These are phyloP conservation scores for Dasyurus viverrinus DNA, from an alignment of 2,113 vertebrate genomes.

Conservation along the genomic window DNA sequence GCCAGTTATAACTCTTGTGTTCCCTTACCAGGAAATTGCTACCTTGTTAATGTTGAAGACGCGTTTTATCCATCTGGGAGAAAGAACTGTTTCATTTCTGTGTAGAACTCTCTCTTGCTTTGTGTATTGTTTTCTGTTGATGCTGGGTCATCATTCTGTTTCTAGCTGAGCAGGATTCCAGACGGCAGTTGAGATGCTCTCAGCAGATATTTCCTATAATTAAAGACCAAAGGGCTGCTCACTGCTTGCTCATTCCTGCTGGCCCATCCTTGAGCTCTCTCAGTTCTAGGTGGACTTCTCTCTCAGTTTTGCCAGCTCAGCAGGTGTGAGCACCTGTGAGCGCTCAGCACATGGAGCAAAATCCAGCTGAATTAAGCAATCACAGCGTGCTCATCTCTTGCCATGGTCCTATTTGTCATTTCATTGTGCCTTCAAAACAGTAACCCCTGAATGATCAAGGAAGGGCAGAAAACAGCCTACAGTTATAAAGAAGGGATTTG, in stretches of 20 bases:
- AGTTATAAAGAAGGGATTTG: not conserved
- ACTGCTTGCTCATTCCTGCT: not conserved
- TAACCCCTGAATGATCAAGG: not conserved
- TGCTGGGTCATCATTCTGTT: not conserved
- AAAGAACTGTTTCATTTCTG: not conserved
- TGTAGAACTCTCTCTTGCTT: not conserved
- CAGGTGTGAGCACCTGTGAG: not conserved
- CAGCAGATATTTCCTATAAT: constrained; percentile 1
- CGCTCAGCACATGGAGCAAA: not conserved
- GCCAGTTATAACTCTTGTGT: not conserved
- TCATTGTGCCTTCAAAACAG: not conserved
- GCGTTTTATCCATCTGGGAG: not conserved
- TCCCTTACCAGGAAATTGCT: not conserved
- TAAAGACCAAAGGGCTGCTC: not conserved
- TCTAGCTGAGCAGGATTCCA: not conserved
- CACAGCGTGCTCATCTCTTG: not conserved
- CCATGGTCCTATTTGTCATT: not conserved
- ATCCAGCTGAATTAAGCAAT: not conserved
- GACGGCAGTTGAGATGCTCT: not conserved
- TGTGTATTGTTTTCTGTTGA: not conserved
- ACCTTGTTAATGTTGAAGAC: not conserved
- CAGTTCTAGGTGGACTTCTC: not conserved
- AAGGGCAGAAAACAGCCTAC: not conserved
- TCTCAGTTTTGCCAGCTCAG: not conserved
- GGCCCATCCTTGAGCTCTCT: not conserved